Base-by-base conservation (phyloP, 1,140 invertebrate genomes). In the Aphelinus atriplicis region DNA sequence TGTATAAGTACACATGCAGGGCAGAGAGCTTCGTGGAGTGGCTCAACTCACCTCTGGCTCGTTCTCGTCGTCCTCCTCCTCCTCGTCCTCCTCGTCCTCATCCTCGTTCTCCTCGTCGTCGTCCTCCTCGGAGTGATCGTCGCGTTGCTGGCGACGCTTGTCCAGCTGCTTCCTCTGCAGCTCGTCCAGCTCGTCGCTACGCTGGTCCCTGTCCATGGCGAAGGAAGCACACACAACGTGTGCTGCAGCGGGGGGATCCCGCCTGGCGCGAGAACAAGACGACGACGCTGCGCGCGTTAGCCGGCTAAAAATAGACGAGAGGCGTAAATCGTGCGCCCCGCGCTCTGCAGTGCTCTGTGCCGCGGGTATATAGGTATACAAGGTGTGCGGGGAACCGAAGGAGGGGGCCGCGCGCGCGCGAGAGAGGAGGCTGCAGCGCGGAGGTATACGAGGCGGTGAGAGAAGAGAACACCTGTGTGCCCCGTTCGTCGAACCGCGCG, bases 91-190 rank as follows among this genome's bases (percentile, higher is more conserved):
- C 53, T 77, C 71, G 43, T 77, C 75, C 46, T 76, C 75, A 7
- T 76, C 75, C 57, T 77, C 75, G 69, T 69, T 65, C 60, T 77
- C 70, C 26, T 77, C 75, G 7, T 76, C 75, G n/a, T 76, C 75
- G 43, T 76, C 70, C 51, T 76, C 75, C 55, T 77, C 75, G 4
- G 64, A 65, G 58, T 45, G 62, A 42, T 71, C 58, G 43, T 76
- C 69, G 71, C 75, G 70, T 76, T 50, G 47, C 3, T 45, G 50
- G 5, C n/a, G 68, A 65, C 62, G 65, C 64, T 67, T 42, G 46
- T 72, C 70, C 63, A 61, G 50, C 57, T 66, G 60, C 63, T 71
- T 71, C 42, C 72, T 46, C 10, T 10, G 3, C 55, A 9, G 46
- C n/a, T 64, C 56, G 45, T 7, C 6, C 50, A 64, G 42, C 51